Evolutionary conservation across 2,797 vertebrate genomes (phyloP).

Genomic region (Cryptoblepharus egeriae): DNA sequence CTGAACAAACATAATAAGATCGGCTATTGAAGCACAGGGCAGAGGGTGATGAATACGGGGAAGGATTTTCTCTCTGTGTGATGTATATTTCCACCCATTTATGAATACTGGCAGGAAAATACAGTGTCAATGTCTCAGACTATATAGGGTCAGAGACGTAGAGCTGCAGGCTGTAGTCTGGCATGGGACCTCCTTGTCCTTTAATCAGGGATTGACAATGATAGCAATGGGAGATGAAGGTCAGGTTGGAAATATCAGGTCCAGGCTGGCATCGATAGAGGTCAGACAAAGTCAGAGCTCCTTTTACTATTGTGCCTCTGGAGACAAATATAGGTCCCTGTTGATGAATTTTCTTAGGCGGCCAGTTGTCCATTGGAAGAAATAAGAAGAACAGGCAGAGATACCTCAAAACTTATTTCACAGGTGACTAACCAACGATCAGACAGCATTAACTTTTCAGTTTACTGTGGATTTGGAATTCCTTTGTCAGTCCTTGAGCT

Average conservation of each 20-base stretch:
- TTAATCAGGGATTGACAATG: background rate
- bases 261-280: conserved; percentile 3
- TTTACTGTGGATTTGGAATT: conserved; percentile 17
- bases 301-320: conserved; percentile 15
- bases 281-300: conserved; percentile 10
- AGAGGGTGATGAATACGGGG: background rate
- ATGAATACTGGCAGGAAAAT: background rate
- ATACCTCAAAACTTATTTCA: conserved; percentile 35
- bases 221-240: background rate
- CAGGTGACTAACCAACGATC: conserved; percentile 40
- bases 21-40: background rate
- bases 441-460: conserved; percentile 27
- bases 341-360: conserved; percentile 10
- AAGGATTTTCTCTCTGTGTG: background rate
- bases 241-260: background rate
- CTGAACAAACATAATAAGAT: background rate
- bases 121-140: too few species aligned
- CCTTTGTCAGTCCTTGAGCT: conserved; percentile 37
- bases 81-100: background rate
- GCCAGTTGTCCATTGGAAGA: conserved; percentile 1
- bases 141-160: background rate
- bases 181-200: background rate
- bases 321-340: conserved; percentile 10
- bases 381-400: background rate
- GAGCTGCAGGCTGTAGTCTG: background rate